phyloP scores from a whole-genome alignment of 1,140 invertebrate species.

The Caenorhabditis inopinata region DNA sequence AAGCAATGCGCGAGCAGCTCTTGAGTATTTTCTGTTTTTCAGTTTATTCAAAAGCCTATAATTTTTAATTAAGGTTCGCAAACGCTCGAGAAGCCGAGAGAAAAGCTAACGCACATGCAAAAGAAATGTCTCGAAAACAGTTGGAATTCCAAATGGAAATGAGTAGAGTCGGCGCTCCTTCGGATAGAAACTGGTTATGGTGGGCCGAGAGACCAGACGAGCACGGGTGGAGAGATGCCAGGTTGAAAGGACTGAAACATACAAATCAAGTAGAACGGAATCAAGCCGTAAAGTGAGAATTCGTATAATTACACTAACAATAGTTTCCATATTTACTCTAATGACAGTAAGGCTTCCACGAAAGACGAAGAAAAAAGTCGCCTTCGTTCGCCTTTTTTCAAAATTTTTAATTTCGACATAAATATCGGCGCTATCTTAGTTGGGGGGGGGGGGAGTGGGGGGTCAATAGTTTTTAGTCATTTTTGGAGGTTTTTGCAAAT shows the following conservation, averaged over 20 bases:
- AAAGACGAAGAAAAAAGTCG: too few relatives aligned
- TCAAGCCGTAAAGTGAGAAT: constrained; percentile 32
- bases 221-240: constrained; percentile 45
- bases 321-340: too few relatives aligned
- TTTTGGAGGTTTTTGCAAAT: too few relatives aligned
- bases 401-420: too few relatives aligned
- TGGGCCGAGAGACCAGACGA: constrained; percentile 46
- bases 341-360: too few relatives aligned
- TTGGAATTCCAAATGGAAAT: constrained; percentile 47
- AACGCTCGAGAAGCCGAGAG: constrained; percentile 13
- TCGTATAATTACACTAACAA: too few relatives aligned
- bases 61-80: neutral
- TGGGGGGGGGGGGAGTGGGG: too few relatives aligned
- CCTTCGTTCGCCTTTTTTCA: too few relatives aligned
- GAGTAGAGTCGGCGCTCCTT: constrained; percentile 1
- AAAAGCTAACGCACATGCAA: neutral
- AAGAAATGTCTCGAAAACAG: constrained; percentile 25
- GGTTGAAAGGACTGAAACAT: constrained; percentile 11
- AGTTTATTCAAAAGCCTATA: neutral
- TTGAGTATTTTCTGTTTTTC: neutral
- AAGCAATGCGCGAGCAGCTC: constrained; percentile 37
- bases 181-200: constrained; percentile 36
- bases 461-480: too few relatives aligned
- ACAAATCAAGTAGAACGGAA: constrained; percentile 42
- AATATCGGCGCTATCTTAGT: too few relatives aligned